Percentiles rank a stretch among this genome's conserved stretches.
Conservation (phyloP, 2,888 invertebrate species). For the Callosobruchus maculatus region DNA sequence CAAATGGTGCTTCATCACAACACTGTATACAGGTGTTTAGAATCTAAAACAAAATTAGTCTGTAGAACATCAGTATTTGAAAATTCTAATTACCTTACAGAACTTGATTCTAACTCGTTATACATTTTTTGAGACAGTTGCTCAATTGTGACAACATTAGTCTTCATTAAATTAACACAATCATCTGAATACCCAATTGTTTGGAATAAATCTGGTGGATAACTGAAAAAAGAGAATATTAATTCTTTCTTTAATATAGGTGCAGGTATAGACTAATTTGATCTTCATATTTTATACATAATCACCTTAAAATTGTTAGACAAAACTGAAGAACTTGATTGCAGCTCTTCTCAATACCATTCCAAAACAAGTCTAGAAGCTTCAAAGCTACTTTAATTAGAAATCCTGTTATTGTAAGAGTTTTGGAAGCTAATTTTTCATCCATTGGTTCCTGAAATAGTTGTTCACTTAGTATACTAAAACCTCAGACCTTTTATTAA, state of each 20-base stretch:
- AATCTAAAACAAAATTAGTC: not conserved
- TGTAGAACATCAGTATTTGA: not conserved
- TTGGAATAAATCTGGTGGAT: slow-evolving; percentile 7
- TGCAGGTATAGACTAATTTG: too few species aligned
- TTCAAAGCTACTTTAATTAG: slow-evolving; percentile 52
- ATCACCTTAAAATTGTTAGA: slow-evolving; percentile 21
- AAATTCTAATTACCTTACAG: not conserved
- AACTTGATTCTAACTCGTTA: not conserved
- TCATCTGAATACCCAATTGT: slow-evolving; percentile 4
- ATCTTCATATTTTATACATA: not conserved
- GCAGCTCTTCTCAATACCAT: slow-evolving; percentile 12
- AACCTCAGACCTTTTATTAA: not conserved
- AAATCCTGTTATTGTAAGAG: slow-evolving; percentile 53
- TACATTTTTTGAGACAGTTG: not conserved
- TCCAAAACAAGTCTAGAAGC: slow-evolving; percentile 46
- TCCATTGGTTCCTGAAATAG: slow-evolving; percentile 46
- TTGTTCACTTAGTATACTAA: not conserved
- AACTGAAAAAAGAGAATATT: slow-evolving; percentile 16
- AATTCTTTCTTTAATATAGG: not conserved
- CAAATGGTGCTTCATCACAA: slow-evolving; percentile 1
- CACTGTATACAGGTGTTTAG: not conserved
- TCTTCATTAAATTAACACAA: slow-evolving; percentile 8
- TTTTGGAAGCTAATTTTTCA: slow-evolving; percentile 45
- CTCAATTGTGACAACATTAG: not conserved
- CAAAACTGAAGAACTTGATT: slow-evolving; percentile 22